Base-by-base conservation (phyloP, 2,113 vertebrate genomes). In the Cichladusa arquata region DNA sequence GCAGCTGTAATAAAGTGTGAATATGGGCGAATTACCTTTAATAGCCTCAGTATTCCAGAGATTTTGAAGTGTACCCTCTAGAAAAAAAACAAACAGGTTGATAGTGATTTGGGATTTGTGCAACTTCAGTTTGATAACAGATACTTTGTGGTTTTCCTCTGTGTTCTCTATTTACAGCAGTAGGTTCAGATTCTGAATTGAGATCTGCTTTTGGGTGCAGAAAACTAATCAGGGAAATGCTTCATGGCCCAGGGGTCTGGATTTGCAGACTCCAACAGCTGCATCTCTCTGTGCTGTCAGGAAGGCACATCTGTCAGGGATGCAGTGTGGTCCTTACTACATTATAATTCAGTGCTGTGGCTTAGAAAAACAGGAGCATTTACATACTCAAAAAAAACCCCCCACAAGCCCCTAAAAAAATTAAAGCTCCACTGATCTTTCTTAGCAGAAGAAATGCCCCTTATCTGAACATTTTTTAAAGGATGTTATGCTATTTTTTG, bases 201-300 rank as follows among this genome's bases (percentile, higher is more conserved):
- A 90, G 61, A 54, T 80, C 53, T 87, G 84, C 58, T 92, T 90
- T 64, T 76, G 81, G 61, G 78, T 69, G 26, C 70, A 81, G 86
- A 92, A 86, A 81, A 76, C 73, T 76, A 69, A 96, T 70, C 53
- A 89, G 70, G 28, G 86, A 91, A 89, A 90, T 91, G 54, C 45
- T 92, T 87, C 28, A 19, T 79, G 74, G 89, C 81, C 81, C 87
- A 76, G 93, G 88, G 84, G 86, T 91, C 78, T 94, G 84, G 70
- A 88, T 92, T 81, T 93, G 51, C 70, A 78, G 86, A 38, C 50
- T 87, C 12, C 29, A 94, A 57, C 86, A 96, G 80, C 86, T 97
- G 89, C 58, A 86, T 69, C 31, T 73, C 71, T 88, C 71, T 72
- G n/a, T 88, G 64, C 78, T 86, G 77, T 69, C 77, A 89, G 91